Evolutionary conservation across 2,888 invertebrate genomes (phyloP), one percentile per base, ranked within the genome.

Genomic region (Chrysotoxum bicinctum): DNA sequence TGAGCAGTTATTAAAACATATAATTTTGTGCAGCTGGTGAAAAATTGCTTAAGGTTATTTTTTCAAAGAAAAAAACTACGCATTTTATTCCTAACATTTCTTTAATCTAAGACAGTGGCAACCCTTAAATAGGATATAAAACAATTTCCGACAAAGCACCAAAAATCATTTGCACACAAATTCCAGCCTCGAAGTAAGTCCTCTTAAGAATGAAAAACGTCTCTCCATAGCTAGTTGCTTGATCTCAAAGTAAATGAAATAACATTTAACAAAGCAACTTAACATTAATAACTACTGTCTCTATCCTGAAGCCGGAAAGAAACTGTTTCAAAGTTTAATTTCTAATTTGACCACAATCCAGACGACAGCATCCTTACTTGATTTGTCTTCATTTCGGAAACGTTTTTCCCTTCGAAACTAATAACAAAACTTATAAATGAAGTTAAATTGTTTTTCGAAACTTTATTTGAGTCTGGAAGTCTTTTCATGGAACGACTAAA

Each of bases 401-500:
- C 68, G 52, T 64, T 78, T 68, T 72, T 60, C 26, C 62, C 19
- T 26, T 58, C 50, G 70, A 80, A 84, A 85, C 81, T 85, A 85
- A 85, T 85, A 81, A 81, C 37, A 64, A 60, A 85, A 85, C 85
- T 85, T 81, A 81, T 73, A 69, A 81, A 76, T 69, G 85, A 85
- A 80, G 80, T 69, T 43, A 77, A 81, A 85, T 85, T 69, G 85
- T 76, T 85, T 81, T 26, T 48, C 43, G 40, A 62, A 85, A 81
- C 68, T 85, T 85, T 81, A 21, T 37, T 37, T 30, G 35, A 21
- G 35, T 72, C 35, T 72, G 40, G 21, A n/a, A 21, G 23, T 50
- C 32, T 35, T 50, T 30, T 40, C 32, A 12, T 48, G 56, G 32
- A 69, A 77, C n/a, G 23, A n/a, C n/a, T n/a, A 78, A 78, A 74